These are phyloP conservation scores for Caenorhabditis drosophilae DNA, from an alignment of 2,888 invertebrate genomes.

Conservation along the genomic window DNA sequence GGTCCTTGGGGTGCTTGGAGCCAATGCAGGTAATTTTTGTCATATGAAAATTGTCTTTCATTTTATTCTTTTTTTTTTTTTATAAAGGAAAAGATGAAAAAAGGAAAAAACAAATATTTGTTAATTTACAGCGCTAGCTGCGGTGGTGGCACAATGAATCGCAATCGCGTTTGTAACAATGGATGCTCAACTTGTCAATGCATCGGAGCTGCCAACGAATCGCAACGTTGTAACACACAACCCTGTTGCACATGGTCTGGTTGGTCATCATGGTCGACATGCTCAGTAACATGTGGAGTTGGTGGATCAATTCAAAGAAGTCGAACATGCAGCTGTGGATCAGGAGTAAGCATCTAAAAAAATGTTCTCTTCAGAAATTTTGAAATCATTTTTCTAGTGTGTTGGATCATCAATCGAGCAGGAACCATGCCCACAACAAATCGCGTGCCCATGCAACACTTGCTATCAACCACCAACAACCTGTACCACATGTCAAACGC, in stretches of 20 bases:
- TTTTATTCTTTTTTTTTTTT: constrained; percentile 5
- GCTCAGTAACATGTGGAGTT: constrained; percentile 43
- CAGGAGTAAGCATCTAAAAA: constrained; percentile 24
- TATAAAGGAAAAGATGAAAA: too few relatives aligned
- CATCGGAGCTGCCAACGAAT: constrained; percentile 39
- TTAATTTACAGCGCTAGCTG: constrained; percentile 43
- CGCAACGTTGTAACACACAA: constrained; percentile 47
- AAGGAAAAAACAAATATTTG: constrained; percentile 8
- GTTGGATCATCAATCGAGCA: constrained; percentile 42
- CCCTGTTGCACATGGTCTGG: constrained; percentile 47
- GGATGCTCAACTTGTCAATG: constrained; percentile 49
- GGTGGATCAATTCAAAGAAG: constrained; percentile 39
- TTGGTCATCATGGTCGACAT: constrained; percentile 46
- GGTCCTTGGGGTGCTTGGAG: constrained; percentile 41
- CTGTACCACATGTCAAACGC: constrained; percentile 36
- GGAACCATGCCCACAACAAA: constrained; percentile 41
- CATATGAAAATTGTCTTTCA: neutral
- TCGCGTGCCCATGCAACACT: constrained; percentile 46
- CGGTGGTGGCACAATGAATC: constrained; percentile 45
- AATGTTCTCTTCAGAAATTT: neutral
- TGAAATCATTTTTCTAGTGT: constrained; percentile 32
- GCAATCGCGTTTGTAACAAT: constrained; percentile 50
- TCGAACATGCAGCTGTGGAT: constrained; percentile 42
- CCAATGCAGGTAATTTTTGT: constrained; percentile 38
- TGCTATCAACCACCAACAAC: constrained; percentile 37